Evolutionary conservation across 2,888 invertebrate species (phyloP).

Genomic region (Dryadula phaetusa): DNA sequence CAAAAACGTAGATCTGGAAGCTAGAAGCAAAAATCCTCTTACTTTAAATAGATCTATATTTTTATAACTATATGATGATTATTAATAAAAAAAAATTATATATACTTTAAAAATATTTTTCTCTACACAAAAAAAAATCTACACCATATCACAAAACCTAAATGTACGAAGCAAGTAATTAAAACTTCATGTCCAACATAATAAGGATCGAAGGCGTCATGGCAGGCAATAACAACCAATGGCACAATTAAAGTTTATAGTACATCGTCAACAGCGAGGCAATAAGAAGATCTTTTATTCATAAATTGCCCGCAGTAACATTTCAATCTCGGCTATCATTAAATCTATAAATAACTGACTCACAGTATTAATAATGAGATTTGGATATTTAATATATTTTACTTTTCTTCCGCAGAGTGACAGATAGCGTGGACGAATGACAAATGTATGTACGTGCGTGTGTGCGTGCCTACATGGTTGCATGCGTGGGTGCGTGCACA

Average conservation of each 20-base stretch:
- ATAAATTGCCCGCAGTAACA: conserved; percentile 28
- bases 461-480: too few relatives aligned
- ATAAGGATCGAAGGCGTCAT: conserved; percentile 25
- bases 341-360: conserved; percentile 19
- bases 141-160: background rate
- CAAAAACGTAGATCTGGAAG: too few relatives aligned
- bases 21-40: too few relatives aligned
- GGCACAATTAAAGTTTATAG: conserved; percentile 29
- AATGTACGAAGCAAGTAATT: background rate
- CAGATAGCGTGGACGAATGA: too few relatives aligned
- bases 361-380: background rate
- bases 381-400: background rate
- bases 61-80: too few relatives aligned
- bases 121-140: too few relatives aligned
- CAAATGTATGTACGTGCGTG: too few relatives aligned
- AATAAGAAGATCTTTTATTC: conserved; percentile 24
- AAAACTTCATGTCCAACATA: background rate
- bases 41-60: too few relatives aligned
- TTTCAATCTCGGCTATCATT: conserved; percentile 24
- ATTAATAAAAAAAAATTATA: too few relatives aligned
- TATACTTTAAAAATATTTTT: too few relatives aligned
- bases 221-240: conserved; percentile 27
- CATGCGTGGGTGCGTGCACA: too few relatives aligned
- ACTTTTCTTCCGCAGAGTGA: too few relatives aligned
- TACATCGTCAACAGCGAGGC: conserved; percentile 22